Percentiles rank a stretch among this genome's conserved stretches.
phyloP scores from a whole-genome alignment of 2,797 vertebrate species.

The Sphenodon punctatus region DNA sequence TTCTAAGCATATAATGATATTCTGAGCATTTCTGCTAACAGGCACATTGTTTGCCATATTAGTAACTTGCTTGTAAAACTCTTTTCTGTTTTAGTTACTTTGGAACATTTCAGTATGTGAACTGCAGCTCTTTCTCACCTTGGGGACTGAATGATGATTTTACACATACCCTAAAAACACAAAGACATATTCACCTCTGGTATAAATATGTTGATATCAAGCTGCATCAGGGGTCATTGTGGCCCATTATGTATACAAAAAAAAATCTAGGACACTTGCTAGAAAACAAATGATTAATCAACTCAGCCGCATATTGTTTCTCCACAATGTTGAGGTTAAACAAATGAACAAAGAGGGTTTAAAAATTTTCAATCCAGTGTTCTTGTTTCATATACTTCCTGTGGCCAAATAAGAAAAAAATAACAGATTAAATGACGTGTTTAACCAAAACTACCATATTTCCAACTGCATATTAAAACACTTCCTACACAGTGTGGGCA shows the following conservation, averaged over 20 bases:
- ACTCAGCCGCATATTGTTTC: neutral
- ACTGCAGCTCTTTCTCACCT: neutral
- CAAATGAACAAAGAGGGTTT: neutral
- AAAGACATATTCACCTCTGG: neutral
- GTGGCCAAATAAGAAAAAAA: too few species aligned
- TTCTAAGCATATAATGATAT: too few species aligned
- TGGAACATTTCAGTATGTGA: neutral
- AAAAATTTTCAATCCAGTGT: neutral
- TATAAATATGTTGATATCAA: neutral
- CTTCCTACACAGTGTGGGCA: too few species aligned
- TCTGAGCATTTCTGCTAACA: too few species aligned
- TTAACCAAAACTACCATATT: too few species aligned
- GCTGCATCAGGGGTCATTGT: constrained; percentile 21
- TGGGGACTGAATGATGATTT: neutral
- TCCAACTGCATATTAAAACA: too few species aligned
- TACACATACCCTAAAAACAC: neutral
- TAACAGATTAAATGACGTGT: too few species aligned
- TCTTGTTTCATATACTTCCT: neutral
- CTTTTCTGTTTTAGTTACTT: neutral
- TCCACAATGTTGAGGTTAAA: neutral
- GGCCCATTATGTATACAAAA: neutral
- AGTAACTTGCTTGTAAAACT: neutral
- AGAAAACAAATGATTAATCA: neutral
- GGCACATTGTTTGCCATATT: too few species aligned
- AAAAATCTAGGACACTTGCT: neutral